These are phyloP conservation scores for Phenacoccus solenopsis DNA, from an alignment of 1,140 invertebrate genomes.

Conservation along the genomic window DNA sequence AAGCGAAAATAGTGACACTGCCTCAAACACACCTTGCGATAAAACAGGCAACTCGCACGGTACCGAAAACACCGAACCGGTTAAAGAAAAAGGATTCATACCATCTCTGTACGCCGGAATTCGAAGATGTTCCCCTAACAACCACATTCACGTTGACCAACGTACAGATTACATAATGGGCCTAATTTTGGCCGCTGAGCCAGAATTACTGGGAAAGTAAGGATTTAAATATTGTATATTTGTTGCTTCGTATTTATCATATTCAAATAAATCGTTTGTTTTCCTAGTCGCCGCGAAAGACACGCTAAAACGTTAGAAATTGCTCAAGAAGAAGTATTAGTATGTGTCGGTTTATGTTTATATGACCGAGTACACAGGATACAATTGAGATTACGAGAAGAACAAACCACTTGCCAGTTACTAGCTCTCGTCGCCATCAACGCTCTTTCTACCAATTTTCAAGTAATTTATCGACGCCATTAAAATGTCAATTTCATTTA, in stretches of 20 bases:
- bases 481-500: too few species aligned
- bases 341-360: constrained; percentile 80
- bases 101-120: constrained; percentile 72
- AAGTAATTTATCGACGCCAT: too few species aligned
- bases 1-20: background rate
- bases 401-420: constrained; percentile 82
- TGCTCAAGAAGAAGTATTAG: constrained; percentile 88
- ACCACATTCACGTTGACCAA: constrained; percentile 73
- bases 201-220: constrained; percentile 68
- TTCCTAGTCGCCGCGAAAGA: constrained; percentile 55
- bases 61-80: constrained; percentile 42
- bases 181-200: constrained; percentile 76
- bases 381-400: constrained; percentile 68
- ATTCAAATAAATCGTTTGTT: background rate
- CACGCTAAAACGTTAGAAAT: constrained; percentile 91
- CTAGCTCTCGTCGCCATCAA: constrained; percentile 77
- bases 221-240: constrained; percentile 21
- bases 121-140: constrained; percentile 66
- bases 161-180: constrained; percentile 76
- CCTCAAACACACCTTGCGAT: background rate
- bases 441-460: constrained; percentile 73
- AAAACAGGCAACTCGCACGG: background rate
- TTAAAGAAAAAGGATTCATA: constrained; percentile 79
- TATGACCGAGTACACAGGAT: constrained; percentile 76
- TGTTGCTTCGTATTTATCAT: constrained; percentile 8